phyloP scores from a whole-genome alignment of 2,113 vertebrate species.

The Odocoileus virginianus region DNA sequence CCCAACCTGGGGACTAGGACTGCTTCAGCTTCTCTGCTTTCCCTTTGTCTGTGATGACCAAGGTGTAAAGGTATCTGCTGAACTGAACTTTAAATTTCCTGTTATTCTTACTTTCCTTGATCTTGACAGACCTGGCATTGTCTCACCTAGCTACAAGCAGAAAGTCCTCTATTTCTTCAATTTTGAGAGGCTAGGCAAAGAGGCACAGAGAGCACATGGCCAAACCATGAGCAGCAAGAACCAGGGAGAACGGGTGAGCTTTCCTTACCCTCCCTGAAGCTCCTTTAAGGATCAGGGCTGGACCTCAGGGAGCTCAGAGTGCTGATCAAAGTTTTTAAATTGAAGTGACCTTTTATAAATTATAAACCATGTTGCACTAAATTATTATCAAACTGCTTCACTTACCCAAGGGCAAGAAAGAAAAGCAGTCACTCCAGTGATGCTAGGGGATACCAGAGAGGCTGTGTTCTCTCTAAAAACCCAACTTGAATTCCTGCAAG shows the following conservation, averaged over 20 bases:
- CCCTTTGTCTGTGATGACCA: neutral
- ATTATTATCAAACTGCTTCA: neutral
- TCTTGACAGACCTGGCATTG: neutral
- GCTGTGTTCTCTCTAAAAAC: neutral
- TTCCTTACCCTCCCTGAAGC: neutral
- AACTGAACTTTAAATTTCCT: neutral
- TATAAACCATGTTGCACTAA: neutral
- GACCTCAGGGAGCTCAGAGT: neutral
- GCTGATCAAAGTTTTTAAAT: neutral
- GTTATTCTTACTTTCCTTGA: neutral
- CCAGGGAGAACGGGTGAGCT: neutral
- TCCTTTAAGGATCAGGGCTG: neutral
- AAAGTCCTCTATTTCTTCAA: neutral
- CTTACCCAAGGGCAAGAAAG: neutral
- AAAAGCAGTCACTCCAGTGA: neutral
- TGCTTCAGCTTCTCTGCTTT: neutral
- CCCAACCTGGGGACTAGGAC: neutral
- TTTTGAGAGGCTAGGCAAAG: neutral
- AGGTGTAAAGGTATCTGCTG: neutral
- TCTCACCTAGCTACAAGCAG: neutral
- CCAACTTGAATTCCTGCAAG: neutral
- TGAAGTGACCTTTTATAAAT: neutral
- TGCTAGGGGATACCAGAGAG: neutral
- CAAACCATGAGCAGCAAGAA: neutral
- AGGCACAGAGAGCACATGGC: neutral